Percentiles rank a stretch among this genome's conserved stretches.
Evolutionary conservation across 2,797 vertebrate genomes (phyloP).

Genomic region (Amazona ochrocephala): DNA sequence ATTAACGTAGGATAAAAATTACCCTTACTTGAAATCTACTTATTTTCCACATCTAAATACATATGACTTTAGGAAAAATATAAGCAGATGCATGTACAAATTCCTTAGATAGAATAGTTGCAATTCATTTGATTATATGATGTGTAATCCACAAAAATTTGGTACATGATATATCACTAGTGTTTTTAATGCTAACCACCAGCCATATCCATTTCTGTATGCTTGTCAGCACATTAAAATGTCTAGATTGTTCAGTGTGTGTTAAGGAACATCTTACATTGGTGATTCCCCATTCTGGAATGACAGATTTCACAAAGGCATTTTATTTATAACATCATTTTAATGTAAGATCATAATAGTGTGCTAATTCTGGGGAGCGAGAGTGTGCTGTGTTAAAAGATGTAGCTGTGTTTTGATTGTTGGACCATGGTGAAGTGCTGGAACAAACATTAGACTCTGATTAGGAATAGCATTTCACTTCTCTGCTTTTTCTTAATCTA

Average conservation of each 20-base stretch:
- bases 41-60: not conserved
- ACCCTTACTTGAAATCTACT: conserved; percentile 51
- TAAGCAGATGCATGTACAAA: not conserved
- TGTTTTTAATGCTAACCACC: conserved; percentile 19
- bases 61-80: not conserved
- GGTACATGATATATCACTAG: fast-evolving
- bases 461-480: not conserved
- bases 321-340: not conserved
- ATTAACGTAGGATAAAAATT: conserved; percentile 56
- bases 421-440: not conserved
- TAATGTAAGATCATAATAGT: not conserved
- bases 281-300: not conserved
- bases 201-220: not conserved
- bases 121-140: not conserved
- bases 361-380: not conserved
- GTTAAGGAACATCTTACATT: not conserved
- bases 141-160: not conserved
- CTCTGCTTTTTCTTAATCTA: not conserved
- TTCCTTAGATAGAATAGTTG: conserved; percentile 35
- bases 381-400: not conserved
- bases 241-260: not conserved
- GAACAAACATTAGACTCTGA: not conserved
- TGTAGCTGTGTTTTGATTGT: not conserved
- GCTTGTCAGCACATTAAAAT: conserved; percentile 25
- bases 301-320: not conserved